Conservation (phyloP, 2,113 vertebrate genomes). For the Anguilla japonica region DNA sequence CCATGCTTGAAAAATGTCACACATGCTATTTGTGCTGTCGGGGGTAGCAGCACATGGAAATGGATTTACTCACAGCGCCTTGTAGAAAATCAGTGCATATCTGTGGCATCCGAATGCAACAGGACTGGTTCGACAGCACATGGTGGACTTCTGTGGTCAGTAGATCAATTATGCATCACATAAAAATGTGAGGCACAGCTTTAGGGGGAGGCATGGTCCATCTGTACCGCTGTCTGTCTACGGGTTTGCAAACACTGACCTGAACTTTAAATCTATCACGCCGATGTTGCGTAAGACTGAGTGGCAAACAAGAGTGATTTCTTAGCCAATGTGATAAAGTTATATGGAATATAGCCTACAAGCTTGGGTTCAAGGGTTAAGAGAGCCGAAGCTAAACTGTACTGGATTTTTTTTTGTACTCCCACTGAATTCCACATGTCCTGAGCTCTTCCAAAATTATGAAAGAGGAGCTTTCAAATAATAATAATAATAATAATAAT, state of each 20-base stretch:
- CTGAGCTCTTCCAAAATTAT: background rate
- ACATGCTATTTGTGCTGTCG: background rate
- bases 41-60: background rate
- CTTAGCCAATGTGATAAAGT: background rate
- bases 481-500: too few species aligned
- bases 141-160: background rate
- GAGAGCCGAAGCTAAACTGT: background rate
- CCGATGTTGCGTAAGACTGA: background rate
- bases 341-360: background rate
- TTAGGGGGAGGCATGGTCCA: background rate
- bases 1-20: conserved; percentile 19
- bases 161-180: background rate
- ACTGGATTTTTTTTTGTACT: background rate
- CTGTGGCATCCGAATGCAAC: background rate
- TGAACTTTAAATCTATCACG: background rate
- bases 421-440: background rate
- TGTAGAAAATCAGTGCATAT: background rate
- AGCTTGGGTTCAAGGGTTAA: background rate
- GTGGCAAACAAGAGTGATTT: background rate
- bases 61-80: background rate
- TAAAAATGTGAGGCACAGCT: background rate
- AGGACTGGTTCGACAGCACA: background rate
- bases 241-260: background rate
- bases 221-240: background rate
- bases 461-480: too few species aligned